These are phyloP conservation scores for Oncorhynchus mykiss DNA, from an alignment of 2,113 vertebrate genomes.

Conservation along the genomic window DNA sequence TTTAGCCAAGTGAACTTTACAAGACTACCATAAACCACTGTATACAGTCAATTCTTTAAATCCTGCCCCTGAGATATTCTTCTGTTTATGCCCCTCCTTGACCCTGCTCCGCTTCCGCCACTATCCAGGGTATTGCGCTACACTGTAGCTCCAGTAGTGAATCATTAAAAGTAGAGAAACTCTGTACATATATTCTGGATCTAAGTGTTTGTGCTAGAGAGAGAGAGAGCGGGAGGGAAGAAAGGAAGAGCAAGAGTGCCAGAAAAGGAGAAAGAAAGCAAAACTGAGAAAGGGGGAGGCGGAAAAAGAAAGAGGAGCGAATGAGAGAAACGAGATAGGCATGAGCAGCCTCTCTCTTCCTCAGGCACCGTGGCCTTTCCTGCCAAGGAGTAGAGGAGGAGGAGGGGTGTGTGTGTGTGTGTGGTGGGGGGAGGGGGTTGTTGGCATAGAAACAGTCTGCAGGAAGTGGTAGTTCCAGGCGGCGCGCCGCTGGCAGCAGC, in stretches of 20 bases:
- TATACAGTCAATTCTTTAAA: too few relatives aligned
- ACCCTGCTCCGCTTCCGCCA: too few relatives aligned
- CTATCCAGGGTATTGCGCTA: too few relatives aligned
- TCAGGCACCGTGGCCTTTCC: constrained; percentile 36
- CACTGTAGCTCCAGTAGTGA: too few relatives aligned
- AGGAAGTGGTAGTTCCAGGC: constrained; percentile 79
- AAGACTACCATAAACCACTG: too few relatives aligned
- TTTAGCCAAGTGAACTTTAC: too few relatives aligned
- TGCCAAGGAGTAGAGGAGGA: constrained; percentile 17
- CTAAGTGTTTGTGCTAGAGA: constrained; percentile 11
- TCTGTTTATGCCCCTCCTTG: too few relatives aligned
- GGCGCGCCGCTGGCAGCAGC: constrained; percentile 76
- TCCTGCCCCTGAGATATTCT: too few relatives aligned
- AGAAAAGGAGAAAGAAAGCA: not conserved
- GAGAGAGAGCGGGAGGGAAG: not conserved
- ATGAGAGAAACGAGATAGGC: constrained; percentile 3
- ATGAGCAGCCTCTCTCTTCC: constrained; percentile 46
- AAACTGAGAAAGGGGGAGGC: not conserved
- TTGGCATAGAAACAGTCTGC: constrained; percentile 75
- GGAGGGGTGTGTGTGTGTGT: too few relatives aligned
- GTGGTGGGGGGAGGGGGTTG: constrained; percentile 25
- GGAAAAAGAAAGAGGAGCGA: not conserved
- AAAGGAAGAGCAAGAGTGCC: not conserved
- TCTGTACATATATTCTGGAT: too few relatives aligned
- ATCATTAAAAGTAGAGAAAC: too few relatives aligned